Evolutionary conservation across 2,888 invertebrate genomes (phyloP), one percentile per base, ranked within the genome.

Genomic region (Nomada flava): DNA sequence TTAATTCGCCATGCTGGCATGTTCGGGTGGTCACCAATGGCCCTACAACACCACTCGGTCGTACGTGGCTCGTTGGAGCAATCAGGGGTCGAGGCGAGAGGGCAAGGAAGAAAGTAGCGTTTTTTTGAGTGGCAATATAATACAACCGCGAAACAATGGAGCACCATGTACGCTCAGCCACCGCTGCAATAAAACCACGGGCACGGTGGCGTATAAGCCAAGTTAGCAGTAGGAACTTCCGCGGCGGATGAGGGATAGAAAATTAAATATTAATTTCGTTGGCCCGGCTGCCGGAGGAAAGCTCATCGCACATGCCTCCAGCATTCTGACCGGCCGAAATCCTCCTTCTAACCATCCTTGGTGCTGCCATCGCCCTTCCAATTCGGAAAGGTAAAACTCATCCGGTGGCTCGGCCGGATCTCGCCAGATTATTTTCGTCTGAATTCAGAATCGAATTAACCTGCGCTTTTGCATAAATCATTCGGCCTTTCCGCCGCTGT

Each of bases 231-330:
- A 83, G 82, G 75, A 89, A 84, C 86, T 88, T 89, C 90, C 87
- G 85, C 84, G 81, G 88, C 85, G 89, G 88, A 88, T 87, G 89
- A 90, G 88, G 89, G 90, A 89, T 90, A 84, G 89, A 89, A 91
- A 91, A 91, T 92, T 91, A 92, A 92, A 92, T 92, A 92, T 92
- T 92, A 92, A 92, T 92, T 91, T 89, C 80, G 81, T 84, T 79
- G 73, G 80, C 83, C 76, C 78, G 85, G 79, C 82, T 74, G 76
- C 80, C 76, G 65, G 86, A 88, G 85, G 86, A 85, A 89, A 88
- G 89, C 89, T 91, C 89, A 88, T 89, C 87, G 86, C 88, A 84
- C 87, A 90, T 90, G 89, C 90, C 82, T 71, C 75, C 72, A 65
- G 68, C 81, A 78, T 72, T 79, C 77, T 75, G 75, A 75, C 80